Conservation (phyloP, 2,888 invertebrate genomes). For the Melanchra persicariae region DNA sequence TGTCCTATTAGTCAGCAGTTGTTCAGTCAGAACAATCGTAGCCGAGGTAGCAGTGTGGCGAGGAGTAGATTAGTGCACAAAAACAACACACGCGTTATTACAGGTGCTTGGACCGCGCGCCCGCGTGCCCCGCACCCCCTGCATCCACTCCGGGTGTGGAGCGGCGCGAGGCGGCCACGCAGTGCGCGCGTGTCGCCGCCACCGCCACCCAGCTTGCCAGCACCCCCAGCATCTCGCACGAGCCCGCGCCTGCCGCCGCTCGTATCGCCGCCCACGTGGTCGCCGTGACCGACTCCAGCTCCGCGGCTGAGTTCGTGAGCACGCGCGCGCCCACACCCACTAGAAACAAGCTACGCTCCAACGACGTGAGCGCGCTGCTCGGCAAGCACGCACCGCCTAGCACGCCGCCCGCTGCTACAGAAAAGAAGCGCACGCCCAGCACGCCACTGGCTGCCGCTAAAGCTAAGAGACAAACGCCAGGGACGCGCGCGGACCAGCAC, state of each 20-base stretch:
- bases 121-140: not conserved
- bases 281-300: constrained; percentile 9
- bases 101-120: not conserved
- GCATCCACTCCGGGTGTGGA: no score
- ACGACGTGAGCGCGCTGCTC: constrained; percentile 1
- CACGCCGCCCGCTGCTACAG: not conserved
- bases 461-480: not conserved
- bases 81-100: not conserved
- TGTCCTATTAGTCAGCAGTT: not conserved
- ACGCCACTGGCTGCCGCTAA: not conserved
- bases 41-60: not conserved
- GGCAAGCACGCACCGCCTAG: not conserved
- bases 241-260: not conserved
- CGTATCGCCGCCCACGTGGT: not conserved
- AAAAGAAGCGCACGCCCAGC: not conserved
- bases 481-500: not conserved
- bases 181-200: constrained; percentile 10
- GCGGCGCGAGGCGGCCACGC: constrained; percentile 18
- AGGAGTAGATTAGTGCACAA: not conserved
- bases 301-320: constrained; percentile 21
- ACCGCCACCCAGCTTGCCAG: not conserved
- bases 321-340: not conserved
- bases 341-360: no score
- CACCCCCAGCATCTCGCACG: constrained; percentile 1
- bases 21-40: not conserved